Base-by-base conservation (phyloP, 2,888 invertebrate genomes). In the Lampropteryx suffumata region DNA sequence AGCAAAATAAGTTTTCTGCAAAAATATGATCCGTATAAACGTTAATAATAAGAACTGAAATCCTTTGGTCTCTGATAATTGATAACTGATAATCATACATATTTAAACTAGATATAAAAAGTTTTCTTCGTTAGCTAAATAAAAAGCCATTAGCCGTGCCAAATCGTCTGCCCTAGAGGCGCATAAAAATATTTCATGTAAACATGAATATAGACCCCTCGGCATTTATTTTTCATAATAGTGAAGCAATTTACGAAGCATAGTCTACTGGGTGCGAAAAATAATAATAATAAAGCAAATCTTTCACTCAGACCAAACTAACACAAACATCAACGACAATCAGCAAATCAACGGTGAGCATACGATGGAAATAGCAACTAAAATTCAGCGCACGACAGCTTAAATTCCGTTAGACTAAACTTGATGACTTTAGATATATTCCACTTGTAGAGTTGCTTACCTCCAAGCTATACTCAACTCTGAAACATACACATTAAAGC, bases 201-300 rank as follows among this genome's bases (percentile, higher is more conserved):
- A 76, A 81, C 78, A 77, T 71, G 73, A 78, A 77, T 71, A 69
- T 63, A 67, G 70, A 71, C 73, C 84, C 78, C 74, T 65, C 59
- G 57, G 52, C 64, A 57, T 67, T 67, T 65, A 72, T 67, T 61
- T 58, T 43, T 60, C 59, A 80, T 78, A 85, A 84, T 81, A 82
- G 82, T 82, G 67, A 62, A 79, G 83, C 73, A 86, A 83, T 84
- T 86, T 84, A 79, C 75, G 75, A 68, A 69, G 67, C 71, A 78
- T 73, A 81, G 78, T 73, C 76, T 73, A 78, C 79, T 78, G 79
- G 73, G 72, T 66, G 61, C 65, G 57, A 59, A 59, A 59, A 45
- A 55, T 50, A 57, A 56, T 45, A 49, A 11, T 11, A 40, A 28
- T 57, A 70, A 72, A 68, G 69, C 6, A 7, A n/a, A 26, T 11